Conservation (phyloP, 2,797 vertebrate genomes). For the Anguilla megastoma region DNA sequence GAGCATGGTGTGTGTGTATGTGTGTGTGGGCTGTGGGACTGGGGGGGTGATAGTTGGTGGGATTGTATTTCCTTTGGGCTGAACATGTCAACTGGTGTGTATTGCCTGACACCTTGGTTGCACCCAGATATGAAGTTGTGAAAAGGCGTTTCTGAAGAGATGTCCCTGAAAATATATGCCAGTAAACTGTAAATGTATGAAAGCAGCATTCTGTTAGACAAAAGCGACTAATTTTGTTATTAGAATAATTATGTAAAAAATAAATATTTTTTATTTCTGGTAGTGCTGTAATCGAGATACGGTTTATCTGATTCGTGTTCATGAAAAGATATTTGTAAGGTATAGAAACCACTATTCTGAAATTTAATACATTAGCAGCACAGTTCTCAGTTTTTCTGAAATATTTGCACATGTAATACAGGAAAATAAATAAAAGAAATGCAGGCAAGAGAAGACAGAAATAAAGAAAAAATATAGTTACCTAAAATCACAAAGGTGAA, state of each 20-base stretch:
- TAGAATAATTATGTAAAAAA: background rate
- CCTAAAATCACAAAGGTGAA: constrained; percentile 56
- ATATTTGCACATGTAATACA: background rate
- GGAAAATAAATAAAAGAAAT: background rate
- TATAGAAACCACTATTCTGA: background rate
- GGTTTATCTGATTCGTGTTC: background rate
- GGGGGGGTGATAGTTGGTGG: constrained; percentile 25
- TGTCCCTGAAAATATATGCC: constrained; percentile 42
- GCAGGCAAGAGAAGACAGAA: constrained; percentile 35
- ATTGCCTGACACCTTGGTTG: constrained; percentile 51
- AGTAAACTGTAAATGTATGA: constrained; percentile 57
- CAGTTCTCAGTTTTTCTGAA: background rate
- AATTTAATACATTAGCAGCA: background rate
- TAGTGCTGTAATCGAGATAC: background rate
- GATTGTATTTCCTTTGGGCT: constrained; percentile 17
- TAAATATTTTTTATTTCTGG: background rate
- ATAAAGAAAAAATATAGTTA: constrained; percentile 59
- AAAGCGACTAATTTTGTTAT: background rate
- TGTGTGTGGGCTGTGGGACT: background rate
- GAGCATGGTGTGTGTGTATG: background rate
- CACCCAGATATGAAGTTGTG: background rate
- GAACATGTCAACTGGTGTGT: constrained; percentile 23
- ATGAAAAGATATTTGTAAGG: background rate
- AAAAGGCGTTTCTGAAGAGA: constrained; percentile 42
- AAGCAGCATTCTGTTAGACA: constrained; percentile 34